Evolutionary conservation across 2,797 vertebrate genomes (phyloP), one percentile per base, ranked within the genome.

Genomic region (Platalea minor): DNA sequence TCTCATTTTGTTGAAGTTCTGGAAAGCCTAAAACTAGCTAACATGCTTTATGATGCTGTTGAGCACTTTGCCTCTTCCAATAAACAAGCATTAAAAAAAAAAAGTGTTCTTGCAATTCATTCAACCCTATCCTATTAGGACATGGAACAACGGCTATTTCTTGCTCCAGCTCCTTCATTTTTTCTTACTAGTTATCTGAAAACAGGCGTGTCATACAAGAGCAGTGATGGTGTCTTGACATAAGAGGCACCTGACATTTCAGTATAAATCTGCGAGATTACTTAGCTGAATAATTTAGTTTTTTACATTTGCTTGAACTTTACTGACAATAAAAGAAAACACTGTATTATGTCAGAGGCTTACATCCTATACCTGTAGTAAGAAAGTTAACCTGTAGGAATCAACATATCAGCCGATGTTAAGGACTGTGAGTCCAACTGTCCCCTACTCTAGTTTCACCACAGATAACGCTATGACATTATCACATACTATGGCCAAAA

Each of bases 21-120:
- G 97, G 96, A 96, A 88, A 92, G 83, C 89, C 95, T 93, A 96
- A 88, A 80, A 83, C 60, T 90, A 96, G 57, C 84, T 93, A 95
- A 85, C 69, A 88, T 56, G 79, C 63, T 90, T 93, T 73, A 84
- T 41, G 48, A 77, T 78, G 69, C 54, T 91, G 60, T 50, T 86
- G 41, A 89, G 57, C 33, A 50, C n/a, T 94, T 87, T 85, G 39
- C 51, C 37, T 56, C 81, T 82, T 74, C 77, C 16, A 88, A 59
- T 4, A 87, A 53, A 89, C 35, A 92, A 91, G 20, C 43, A 89
- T 69, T 84, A n/a, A 10, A n/a, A 33, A 59, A 72, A 69, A 46
- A 37, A 39, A 48, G 8, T 8, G 14, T 83, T 96, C 54, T 81
- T 92, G 56, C 39, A 95, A 85, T 91, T 96, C 61, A 95, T 80